Percentiles rank a stretch among this genome's conserved stretches.
Conservation (phyloP, 2,888 invertebrate species). For the Acrocera orbiculus region DNA sequence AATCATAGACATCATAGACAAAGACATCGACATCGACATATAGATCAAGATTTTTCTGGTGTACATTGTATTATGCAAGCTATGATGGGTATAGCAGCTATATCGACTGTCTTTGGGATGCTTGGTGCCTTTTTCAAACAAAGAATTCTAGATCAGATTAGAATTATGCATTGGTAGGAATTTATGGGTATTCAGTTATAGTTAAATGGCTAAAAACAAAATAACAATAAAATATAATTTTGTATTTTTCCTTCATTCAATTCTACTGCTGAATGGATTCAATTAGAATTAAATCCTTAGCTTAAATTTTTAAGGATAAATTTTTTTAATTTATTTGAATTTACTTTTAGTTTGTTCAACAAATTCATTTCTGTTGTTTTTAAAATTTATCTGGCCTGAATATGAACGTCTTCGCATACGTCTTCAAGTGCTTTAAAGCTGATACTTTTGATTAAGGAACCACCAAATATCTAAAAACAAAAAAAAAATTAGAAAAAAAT, state of each 20-base stretch:
- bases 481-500: too few species aligned
- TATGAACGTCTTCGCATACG: too few species aligned
- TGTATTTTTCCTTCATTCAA: background rate
- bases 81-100: constrained; percentile 31
- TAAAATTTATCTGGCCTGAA: too few species aligned
- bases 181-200: constrained; percentile 24
- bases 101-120: constrained; percentile 32
- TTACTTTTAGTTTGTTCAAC: too few species aligned
- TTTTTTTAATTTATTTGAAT: too few species aligned
- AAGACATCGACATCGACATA: constrained; percentile 20
- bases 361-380: too few species aligned
- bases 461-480: too few species aligned
- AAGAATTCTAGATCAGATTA: constrained; percentile 30
- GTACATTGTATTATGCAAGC: constrained; percentile 33
- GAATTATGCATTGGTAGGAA: constrained; percentile 33
- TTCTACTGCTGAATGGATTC: background rate
- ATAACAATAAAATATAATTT: background rate
- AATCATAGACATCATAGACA: constrained; percentile 21
- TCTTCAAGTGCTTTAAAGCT: too few species aligned
- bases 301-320: too few species aligned
- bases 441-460: too few species aligned
- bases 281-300: too few species aligned
- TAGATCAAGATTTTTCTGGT: constrained; percentile 27
- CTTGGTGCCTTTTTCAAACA: constrained; percentile 31
- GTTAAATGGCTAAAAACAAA: too few species aligned